Base-by-base conservation (phyloP, 2,797 vertebrate species). In the Ctenopoma kingsleyae region DNA sequence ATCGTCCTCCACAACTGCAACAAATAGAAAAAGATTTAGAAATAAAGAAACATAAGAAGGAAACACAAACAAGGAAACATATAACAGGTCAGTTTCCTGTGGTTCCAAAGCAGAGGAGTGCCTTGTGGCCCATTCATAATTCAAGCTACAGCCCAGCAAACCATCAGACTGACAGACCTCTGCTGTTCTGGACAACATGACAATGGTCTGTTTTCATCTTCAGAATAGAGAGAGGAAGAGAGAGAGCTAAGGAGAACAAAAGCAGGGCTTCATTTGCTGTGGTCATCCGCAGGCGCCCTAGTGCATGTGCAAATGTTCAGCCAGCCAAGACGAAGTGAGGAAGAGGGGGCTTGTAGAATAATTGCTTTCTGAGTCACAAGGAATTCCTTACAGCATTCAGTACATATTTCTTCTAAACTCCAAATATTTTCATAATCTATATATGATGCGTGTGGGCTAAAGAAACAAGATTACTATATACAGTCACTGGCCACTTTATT, bases 1-100 rank as follows among this genome's bases (percentile, higher is more conserved):
- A 76, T 99, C 97, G 40, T 98, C 98, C 93, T 99, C 97, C 73
- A 98, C 95, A 40, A 98, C 97, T 98, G 82, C 55, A 93, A 88
- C 59, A 8, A 32, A 5, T 23, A 4, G 51, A 7, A 40, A n/a
- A 17, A 23, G 35, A 71, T 23, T 72, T 8, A 85, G 57, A 50
- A 0, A n/a, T n/a, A n/a, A n/a, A n/a, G n/a, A n/a, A n/a, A n/a
- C n/a, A n/a, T n/a, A n/a, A n/a, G n/a, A n/a, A 43, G 32, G 6
- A 38, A 64, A 48, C 12, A 2, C 7, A 10, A 48, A 60, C 17
- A 53, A 4, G 20, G 32, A 52, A 64, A 27, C 43, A 52, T 5
- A 41, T 9, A 48, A 56, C 22, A 72, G 65, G 59, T 53, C 9
- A 44, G 15, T 49, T 3, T 20, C 30, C 15, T 38, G 52, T 67